Percentiles rank a stretch among this genome's conserved stretches.
These are phyloP conservation scores for Fistularia tabacaria DNA, from an alignment of 2,797 vertebrate genomes.

Conservation along the genomic window DNA sequence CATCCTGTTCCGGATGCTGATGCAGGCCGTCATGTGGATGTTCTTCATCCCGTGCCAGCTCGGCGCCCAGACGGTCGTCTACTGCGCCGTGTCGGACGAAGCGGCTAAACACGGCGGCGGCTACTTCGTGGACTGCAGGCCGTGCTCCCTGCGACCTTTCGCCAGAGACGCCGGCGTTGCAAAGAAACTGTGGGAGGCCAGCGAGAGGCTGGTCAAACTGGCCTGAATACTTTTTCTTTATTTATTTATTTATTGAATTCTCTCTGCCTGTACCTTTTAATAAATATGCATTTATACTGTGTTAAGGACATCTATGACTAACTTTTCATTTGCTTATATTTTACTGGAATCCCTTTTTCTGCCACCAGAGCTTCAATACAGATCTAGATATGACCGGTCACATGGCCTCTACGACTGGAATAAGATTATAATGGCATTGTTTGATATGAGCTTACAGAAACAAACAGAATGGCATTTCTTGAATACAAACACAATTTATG, in stretches of 20 bases:
- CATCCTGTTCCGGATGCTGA: conserved; percentile 74
- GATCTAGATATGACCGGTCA: too few species aligned
- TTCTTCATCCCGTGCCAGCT: conserved; percentile 75
- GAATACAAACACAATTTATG: too few species aligned
- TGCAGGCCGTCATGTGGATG: conserved; percentile 80
- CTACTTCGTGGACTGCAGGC: conserved; percentile 76
- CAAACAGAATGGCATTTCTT: too few species aligned
- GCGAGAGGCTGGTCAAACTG: conserved; percentile 77
- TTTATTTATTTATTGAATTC: not conserved
- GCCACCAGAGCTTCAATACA: too few species aligned
- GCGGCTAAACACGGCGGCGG: conserved; percentile 69
- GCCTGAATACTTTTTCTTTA: conserved; percentile 40
- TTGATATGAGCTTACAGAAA: too few species aligned
- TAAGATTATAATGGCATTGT: too few species aligned
- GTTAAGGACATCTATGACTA: too few species aligned
- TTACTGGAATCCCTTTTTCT: too few species aligned
- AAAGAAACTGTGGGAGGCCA: conserved; percentile 83
- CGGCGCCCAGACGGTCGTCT: conserved; percentile 77
- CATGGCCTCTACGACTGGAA: too few species aligned
- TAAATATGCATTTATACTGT: too few species aligned
- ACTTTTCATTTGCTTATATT: too few species aligned
- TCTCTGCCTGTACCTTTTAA: not conserved
- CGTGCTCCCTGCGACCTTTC: conserved; percentile 65
- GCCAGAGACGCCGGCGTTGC: conserved; percentile 77
- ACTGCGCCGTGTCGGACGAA: conserved; percentile 76